Evolutionary conservation across 1,140 invertebrate species (phyloP).

Genomic region (Cyclargus thomasi): DNA sequence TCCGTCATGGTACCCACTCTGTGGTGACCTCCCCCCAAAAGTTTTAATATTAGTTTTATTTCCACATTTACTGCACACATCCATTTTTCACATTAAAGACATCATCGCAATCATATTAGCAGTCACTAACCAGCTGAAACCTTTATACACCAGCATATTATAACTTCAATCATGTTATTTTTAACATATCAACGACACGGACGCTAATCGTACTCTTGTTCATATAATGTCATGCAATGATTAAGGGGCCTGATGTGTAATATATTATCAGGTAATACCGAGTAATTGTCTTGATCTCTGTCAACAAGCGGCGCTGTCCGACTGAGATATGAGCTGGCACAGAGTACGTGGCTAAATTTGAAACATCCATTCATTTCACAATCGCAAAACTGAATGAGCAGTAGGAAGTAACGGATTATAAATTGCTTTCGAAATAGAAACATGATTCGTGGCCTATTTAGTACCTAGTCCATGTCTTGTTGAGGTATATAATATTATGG

Average conservation of each 20-base stretch:
- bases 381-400: constrained; percentile 55
- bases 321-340: constrained; percentile 65
- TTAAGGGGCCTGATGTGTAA: constrained; percentile 50
- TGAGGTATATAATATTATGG: no score
- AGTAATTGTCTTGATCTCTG: constrained; percentile 63
- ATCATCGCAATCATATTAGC: no score
- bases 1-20: no score
- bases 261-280: constrained; percentile 63
- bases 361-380: constrained; percentile 62
- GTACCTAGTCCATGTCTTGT: neutral
- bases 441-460: neutral
- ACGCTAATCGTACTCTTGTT: constrained; percentile 37
- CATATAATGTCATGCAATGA: constrained; percentile 51
- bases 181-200: constrained; percentile 28
- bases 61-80: no score
- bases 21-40: no score
- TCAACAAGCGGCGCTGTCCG: constrained; percentile 50
- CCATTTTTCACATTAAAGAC: no score
- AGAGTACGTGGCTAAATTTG: constrained; percentile 61
- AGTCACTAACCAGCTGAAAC: no score
- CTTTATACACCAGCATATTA: neutral
- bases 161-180: constrained; percentile 17
- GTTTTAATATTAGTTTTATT: no score
- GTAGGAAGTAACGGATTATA: constrained; percentile 37
- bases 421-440: constrained; percentile 23